Evolutionary conservation across 2,797 vertebrate species (phyloP).

Genomic region (Chlorospingus semifuscus): DNA sequence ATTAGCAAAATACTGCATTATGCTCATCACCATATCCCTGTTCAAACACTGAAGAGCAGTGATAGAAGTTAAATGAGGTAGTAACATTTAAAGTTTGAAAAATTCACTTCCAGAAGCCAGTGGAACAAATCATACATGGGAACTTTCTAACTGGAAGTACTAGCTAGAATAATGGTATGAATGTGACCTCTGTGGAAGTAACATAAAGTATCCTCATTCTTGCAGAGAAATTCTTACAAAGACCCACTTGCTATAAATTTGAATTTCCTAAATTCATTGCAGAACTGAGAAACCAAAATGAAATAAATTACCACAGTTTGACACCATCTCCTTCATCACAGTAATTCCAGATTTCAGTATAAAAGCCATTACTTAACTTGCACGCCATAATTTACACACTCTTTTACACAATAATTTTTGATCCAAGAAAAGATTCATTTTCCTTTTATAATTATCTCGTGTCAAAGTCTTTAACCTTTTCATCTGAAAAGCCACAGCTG

Average conservation of each 20-base stretch:
- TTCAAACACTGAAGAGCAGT: slow-evolving; percentile 8
- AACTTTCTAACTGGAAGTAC: slow-evolving; percentile 45
- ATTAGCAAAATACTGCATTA: slow-evolving; percentile 39
- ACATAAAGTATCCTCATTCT: slow-evolving; percentile 50
- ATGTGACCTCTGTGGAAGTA: slow-evolving; percentile 32
- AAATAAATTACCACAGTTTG: slow-evolving; percentile 64
- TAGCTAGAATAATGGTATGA: slow-evolving; percentile 52
- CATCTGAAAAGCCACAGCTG: slow-evolving; percentile 33
- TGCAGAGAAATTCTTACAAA: slow-evolving; percentile 45
- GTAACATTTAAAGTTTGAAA: slow-evolving; percentile 43
- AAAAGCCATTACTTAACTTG: slow-evolving; percentile 63
- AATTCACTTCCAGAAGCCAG: slow-evolving; percentile 42
- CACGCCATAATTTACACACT: slow-evolving; percentile 65
- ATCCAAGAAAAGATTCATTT: slow-evolving; percentile 59
- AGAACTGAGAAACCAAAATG: slow-evolving; percentile 62
- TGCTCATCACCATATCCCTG: neutral
- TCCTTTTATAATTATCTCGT: slow-evolving; percentile 55
- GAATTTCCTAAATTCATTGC: slow-evolving; percentile 57
- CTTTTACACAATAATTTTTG: slow-evolving; percentile 66
- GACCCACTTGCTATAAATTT: slow-evolving; percentile 58
- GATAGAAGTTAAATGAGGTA: slow-evolving; percentile 44
- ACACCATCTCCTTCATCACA: slow-evolving; percentile 61
- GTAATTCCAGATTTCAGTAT: slow-evolving; percentile 58
- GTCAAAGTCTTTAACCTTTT: slow-evolving; percentile 67
- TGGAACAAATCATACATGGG: slow-evolving; percentile 42